Percentiles rank a stretch among this genome's conserved stretches.
phyloP scores from a whole-genome alignment of 2,888 invertebrate genomes.

The Erebia epiphron region DNA sequence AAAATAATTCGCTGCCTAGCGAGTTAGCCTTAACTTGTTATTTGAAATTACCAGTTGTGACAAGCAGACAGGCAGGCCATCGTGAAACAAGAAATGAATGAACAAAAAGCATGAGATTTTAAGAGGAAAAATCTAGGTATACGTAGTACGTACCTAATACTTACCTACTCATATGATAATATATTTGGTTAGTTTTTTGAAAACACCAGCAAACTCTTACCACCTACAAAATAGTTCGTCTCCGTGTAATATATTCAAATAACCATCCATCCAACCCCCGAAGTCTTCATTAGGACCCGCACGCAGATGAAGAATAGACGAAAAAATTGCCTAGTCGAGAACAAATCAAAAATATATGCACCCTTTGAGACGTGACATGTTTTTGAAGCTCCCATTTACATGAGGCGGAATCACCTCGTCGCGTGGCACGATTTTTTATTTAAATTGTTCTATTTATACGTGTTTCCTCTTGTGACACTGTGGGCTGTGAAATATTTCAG shows the following conservation, averaged over 20 bases:
- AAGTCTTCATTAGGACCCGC: constrained; percentile 40
- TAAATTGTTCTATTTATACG: constrained; percentile 80
- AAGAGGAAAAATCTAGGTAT: no score
- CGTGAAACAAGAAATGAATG: no score
- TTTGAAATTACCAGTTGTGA: no score
- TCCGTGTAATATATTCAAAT: constrained; percentile 35
- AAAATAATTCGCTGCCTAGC: no score
- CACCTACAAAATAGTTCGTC: background rate
- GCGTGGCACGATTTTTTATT: constrained; percentile 80
- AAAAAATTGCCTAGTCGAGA: constrained; percentile 74
- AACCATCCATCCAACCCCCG: constrained; percentile 30
- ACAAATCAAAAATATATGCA: constrained; percentile 83
- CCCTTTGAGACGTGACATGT: constrained; percentile 79
- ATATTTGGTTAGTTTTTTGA: no score
- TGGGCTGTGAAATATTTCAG: constrained; percentile 36
- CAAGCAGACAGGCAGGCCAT: no score
- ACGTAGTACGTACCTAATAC: no score
- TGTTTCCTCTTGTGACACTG: constrained; percentile 56
- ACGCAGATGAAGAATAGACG: constrained; percentile 52
- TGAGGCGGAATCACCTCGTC: constrained; percentile 66
- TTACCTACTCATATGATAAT: background rate
- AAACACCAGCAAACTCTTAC: background rate
- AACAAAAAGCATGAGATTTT: no score
- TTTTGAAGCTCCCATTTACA: constrained; percentile 72
- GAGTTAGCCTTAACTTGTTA: no score